Base-by-base conservation (phyloP, 1,140 invertebrate genomes). In the Papilio polyxenes region DNA sequence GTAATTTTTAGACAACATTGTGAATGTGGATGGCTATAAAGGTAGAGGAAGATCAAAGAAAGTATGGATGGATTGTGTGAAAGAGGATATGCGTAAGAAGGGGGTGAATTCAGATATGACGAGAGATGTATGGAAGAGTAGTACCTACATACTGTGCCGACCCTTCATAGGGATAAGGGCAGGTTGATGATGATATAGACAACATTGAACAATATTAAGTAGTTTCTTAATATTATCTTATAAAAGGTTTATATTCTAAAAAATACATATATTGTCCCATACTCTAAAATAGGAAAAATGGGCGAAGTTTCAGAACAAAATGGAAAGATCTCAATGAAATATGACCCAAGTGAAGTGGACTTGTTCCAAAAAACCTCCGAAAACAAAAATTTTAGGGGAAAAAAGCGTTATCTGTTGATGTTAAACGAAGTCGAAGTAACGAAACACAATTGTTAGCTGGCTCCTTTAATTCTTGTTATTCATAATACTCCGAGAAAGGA, bases 331-430 rank as follows among this genome's bases (percentile, higher is more conserved):
- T 17, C 23, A 59, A 65, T 79, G 77, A 79, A 79, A 79, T 65
- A 79, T 79, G 31, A 56, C 76, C 31, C 11, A n/a, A 59, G 53
- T 6, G 56, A 59, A 59, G 23, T 31, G 53, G 37, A 5, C 31
- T 13, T 78, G 37, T 78, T 79, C 59, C 40, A 13, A 51, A 79
- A 31, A 79, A 79, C 37, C 49, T 48, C 23, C 17, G 77, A 31
- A 62, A 79, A 79, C 56, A 79, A 79, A 56, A 65, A 62, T 79
- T 79, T 65, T 79, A 62, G 56, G 62, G 40, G 37, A 59, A 15
- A 56, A 78, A 78, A 59, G 76, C 23, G 13, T 78, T 78, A 59
- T 78, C 37, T 65, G 53, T 40, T 59, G 77, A 48, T n/a, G 31
- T 79, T 31, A 15, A 62, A 78, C 76, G 76, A 78, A 56, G 20